Evolutionary conservation across 2,113 vertebrate species (phyloP).

Genomic region (Phaetusa simplex): DNA sequence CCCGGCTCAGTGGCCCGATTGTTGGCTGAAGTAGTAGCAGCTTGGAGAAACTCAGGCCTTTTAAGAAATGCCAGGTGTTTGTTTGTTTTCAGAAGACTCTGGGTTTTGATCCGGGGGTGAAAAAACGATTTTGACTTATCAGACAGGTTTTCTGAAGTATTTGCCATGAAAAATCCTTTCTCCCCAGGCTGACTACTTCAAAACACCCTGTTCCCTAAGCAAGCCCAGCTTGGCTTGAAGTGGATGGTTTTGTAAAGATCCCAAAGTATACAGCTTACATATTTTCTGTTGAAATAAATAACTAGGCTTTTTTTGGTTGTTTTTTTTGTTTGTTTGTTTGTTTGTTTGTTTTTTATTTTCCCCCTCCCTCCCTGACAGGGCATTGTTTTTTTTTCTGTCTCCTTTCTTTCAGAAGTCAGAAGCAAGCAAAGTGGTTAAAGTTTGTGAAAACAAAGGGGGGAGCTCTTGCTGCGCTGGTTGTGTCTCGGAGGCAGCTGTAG

Average conservation of each 20-base stretch:
- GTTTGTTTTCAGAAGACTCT: background rate
- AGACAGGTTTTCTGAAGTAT: background rate
- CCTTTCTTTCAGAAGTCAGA: background rate
- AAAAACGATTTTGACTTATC: background rate
- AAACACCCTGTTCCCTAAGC: background rate
- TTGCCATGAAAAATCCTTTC: background rate
- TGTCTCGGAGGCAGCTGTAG: background rate
- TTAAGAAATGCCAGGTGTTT: background rate
- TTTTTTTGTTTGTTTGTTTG: too few species aligned
- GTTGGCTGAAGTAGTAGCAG: background rate
- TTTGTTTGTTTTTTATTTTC: too few species aligned
- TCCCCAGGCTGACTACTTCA: background rate
- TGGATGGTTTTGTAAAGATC: background rate
- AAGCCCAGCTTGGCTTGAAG: background rate
- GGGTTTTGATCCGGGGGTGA: background rate
- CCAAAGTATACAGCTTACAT: background rate
- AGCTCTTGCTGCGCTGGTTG: constrained; percentile 12
- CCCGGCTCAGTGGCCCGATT: background rate
- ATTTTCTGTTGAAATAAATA: background rate
- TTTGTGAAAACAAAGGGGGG: background rate
- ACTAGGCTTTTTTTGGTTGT: background rate
- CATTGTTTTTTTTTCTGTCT: fast-evolving
- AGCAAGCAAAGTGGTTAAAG: background rate
- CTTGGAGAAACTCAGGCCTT: background rate
- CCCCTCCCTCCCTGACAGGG: background rate